Evolutionary conservation across 2,888 invertebrate species (phyloP).

Genomic region (Aphidoletes aphidimyza): DNA sequence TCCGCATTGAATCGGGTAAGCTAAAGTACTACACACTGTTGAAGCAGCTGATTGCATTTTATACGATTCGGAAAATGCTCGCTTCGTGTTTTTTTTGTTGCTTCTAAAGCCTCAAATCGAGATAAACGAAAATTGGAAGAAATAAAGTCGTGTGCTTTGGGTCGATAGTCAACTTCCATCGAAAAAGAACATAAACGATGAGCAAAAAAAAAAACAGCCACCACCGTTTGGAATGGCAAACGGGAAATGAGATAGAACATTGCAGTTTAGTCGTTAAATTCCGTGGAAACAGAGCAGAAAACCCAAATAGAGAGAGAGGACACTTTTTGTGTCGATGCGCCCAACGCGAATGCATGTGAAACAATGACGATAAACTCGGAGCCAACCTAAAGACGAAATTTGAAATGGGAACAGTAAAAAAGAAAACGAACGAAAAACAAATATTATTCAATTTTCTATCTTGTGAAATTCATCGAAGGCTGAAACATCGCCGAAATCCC

Average conservation of each 20-base stretch:
- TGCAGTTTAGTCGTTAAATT: slow-evolving; percentile 21
- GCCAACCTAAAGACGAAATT: not conserved
- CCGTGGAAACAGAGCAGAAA: not conserved
- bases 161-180: not conserved
- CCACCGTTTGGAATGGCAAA: no score
- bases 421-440: slow-evolving; percentile 41
- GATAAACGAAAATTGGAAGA: not conserved
- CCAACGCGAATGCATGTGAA: not conserved
- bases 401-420: slow-evolving; percentile 24
- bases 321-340: not conserved
- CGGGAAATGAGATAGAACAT: not conserved
- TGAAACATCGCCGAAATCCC: not conserved
- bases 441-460: slow-evolving; percentile 50
- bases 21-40: not conserved
- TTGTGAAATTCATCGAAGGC: slow-evolving; percentile 28
- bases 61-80: not conserved
- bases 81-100: not conserved
- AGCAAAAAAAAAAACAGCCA: not conserved
- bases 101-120: not conserved
- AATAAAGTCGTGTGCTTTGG: not conserved
- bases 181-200: not conserved
- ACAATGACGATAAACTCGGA: no score
- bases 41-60: slow-evolving; percentile 11
- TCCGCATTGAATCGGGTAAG: not conserved
- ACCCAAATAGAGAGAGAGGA: not conserved